Evolutionary conservation across 2,888 invertebrate genomes (phyloP).

Genomic region (Harmothoe impar): DNA sequence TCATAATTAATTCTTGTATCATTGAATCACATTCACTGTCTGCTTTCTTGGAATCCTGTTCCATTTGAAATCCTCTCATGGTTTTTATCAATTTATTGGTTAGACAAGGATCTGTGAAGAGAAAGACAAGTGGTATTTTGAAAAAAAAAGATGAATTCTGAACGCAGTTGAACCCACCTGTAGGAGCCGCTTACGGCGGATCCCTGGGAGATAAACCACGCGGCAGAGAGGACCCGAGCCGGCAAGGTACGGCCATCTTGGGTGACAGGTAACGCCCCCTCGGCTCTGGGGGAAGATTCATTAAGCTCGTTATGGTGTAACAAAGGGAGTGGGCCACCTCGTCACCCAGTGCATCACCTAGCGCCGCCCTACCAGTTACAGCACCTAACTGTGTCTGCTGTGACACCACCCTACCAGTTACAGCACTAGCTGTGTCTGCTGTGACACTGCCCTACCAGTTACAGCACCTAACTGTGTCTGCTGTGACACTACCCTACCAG

Average conservation of each 20-base stretch:
- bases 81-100: too few relatives aligned
- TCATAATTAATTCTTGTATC: background rate
- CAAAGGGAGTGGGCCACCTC: conserved; percentile 21
- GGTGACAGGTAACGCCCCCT: conserved; percentile 57
- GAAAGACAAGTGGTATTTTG: background rate
- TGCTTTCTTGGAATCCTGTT: background rate
- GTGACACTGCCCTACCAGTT: too few relatives aligned
- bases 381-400: background rate
- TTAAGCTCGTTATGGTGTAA: conserved; percentile 51
- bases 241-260: conserved; percentile 23
- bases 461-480: too few relatives aligned
- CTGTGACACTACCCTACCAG: too few relatives aligned
- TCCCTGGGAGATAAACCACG: conserved; percentile 15
- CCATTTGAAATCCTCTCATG: too few relatives aligned
- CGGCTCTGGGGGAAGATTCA: conserved; percentile 11
- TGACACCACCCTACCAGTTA: background rate
- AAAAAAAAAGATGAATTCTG: background rate
- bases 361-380: background rate
- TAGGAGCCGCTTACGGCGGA: background rate
- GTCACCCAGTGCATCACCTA: background rate
- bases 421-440: too few relatives aligned
- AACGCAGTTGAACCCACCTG: conserved; percentile 1
- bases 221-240: background rate
- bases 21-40: background rate
- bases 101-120: background rate